Evolutionary conservation across 1,140 invertebrate species (phyloP), one percentile per base, ranked within the genome.

Genomic region (Danaus plexippus): DNA sequence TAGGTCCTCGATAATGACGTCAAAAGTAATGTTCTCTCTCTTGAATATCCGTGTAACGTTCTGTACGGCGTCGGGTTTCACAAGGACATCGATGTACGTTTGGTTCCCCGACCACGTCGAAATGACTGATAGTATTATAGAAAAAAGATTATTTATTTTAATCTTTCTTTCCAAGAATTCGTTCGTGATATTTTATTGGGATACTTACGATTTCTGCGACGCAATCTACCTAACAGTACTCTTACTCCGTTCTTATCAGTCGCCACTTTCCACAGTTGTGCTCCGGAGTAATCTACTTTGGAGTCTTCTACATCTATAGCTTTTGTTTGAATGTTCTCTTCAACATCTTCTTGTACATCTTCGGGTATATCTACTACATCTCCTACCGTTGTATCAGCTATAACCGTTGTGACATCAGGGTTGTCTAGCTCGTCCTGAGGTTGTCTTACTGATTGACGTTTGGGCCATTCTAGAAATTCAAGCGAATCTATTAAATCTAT

Each of bases 1-100:
- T 15, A 95, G 66, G 80, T 95, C 91, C 10, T 92, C 89, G 66
- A 95, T 94, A 9, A 94, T 75, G 1, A 95, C 80, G 8, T 91
- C 87, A 61, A 90, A 94, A 9, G 88, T 78, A 46, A 94, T 90
- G 44, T 89, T 88, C 15, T 90, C 88, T 1, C 86, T 67, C 11
- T 81, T 82, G 7, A 92, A 85, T 22, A 85, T 74, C 52, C 88
- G 71, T 50, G 87, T 87, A 2, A 91, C 89, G 57, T 88, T 89
- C 52, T 86, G 72, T 42, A 91, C 59, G 6, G 88, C 87, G 15
- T 88, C 72, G 9, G 88, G 88, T 66, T 90, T 91, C 1, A 94
- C 88, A 52, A 94, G 79, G 52, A 93, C 88, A 67, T 94, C 93
- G 1, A 93, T 79, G n/a, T 87, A 78, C 1, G 89, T 88, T 13